These are phyloP conservation scores for Xenopus laevis DNA, from an alignment of 2,113 vertebrate genomes.

Conservation along the genomic window DNA sequence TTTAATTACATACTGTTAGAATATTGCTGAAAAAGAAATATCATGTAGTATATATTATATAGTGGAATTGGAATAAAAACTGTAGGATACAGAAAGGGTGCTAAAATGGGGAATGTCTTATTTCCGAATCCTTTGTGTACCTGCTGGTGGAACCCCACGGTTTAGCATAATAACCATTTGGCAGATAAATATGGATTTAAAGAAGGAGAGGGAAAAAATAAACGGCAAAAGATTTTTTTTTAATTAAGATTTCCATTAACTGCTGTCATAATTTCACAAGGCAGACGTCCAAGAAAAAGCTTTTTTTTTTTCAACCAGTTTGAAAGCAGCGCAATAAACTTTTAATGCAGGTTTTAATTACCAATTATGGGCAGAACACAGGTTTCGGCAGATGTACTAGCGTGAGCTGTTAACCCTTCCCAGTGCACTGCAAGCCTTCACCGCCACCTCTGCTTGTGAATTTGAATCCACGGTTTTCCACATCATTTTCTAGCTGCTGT, in stretches of 20 bases:
- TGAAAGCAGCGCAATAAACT: slow-evolving; percentile 48
- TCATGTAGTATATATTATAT: no score
- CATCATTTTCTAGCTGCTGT: no score
- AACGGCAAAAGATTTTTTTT: slow-evolving; percentile 47
- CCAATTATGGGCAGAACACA: slow-evolving; percentile 50
- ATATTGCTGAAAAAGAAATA: no score
- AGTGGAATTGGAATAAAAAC: no score
- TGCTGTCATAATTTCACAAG: slow-evolving; percentile 50
- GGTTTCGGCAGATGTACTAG: slow-evolving; percentile 29
- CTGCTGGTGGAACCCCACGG: not conserved
- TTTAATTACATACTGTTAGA: no score
- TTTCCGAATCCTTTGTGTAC: not conserved
- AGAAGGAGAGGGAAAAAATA: not conserved
- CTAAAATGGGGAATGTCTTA: no score
- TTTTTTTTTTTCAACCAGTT: slow-evolving; percentile 43
- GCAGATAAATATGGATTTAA: not conserved
- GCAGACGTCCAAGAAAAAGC: slow-evolving; percentile 53
- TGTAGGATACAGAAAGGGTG: no score
- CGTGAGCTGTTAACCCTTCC: slow-evolving; percentile 12
- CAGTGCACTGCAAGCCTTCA: not conserved
- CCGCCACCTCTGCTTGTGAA: no score
- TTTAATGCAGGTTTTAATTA: slow-evolving; percentile 63
- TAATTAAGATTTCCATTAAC: slow-evolving; percentile 59
- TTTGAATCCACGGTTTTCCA: no score
- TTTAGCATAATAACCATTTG: slow-evolving; percentile 27